These are phyloP conservation scores for Dynastes hyllus DNA, from an alignment of 2,888 invertebrate genomes.

Conservation along the genomic window DNA sequence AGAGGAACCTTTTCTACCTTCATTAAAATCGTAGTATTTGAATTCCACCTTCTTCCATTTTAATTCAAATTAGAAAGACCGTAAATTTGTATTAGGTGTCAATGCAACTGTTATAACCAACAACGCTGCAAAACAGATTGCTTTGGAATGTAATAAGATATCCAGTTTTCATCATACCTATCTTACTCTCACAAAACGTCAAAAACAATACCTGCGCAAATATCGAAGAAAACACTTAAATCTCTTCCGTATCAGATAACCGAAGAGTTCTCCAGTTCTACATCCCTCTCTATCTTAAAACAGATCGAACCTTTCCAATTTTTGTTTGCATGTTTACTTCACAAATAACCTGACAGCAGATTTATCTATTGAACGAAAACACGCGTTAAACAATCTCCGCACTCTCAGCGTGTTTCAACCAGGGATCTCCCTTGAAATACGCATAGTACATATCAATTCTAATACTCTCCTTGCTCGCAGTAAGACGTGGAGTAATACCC, in stretches of 20 bases:
- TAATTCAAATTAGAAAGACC: too few species aligned
- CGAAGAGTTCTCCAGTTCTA: not conserved
- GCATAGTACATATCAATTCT: not conserved
- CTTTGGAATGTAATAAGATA: too few species aligned
- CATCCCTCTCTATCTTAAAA: not conserved
- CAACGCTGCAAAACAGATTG: too few species aligned
- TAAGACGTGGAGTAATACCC: not conserved
- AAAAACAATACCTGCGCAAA: slow-evolving; percentile 8
- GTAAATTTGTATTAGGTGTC: too few species aligned
- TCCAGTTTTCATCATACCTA: too few species aligned
- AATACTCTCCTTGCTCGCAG: not conserved
- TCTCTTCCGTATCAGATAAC: slow-evolving; percentile 26
- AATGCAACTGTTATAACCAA: too few species aligned
- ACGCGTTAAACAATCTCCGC: not conserved
- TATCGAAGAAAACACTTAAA: slow-evolving; percentile 22
- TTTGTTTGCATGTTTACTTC: slow-evolving; percentile 20
- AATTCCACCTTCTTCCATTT: too few species aligned
- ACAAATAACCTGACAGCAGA: slow-evolving; percentile 33
- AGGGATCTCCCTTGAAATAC: too few species aligned
- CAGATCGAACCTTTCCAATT: slow-evolving; percentile 24
- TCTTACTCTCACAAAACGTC: not conserved
- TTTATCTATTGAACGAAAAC: slow-evolving; percentile 12
- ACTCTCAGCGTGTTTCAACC: too few species aligned
- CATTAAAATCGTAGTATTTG: too few species aligned
- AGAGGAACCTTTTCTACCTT: too few species aligned